Evolutionary conservation across 2,797 vertebrate species (phyloP).

Genomic region (Pantherophis alleghaniensis): DNA sequence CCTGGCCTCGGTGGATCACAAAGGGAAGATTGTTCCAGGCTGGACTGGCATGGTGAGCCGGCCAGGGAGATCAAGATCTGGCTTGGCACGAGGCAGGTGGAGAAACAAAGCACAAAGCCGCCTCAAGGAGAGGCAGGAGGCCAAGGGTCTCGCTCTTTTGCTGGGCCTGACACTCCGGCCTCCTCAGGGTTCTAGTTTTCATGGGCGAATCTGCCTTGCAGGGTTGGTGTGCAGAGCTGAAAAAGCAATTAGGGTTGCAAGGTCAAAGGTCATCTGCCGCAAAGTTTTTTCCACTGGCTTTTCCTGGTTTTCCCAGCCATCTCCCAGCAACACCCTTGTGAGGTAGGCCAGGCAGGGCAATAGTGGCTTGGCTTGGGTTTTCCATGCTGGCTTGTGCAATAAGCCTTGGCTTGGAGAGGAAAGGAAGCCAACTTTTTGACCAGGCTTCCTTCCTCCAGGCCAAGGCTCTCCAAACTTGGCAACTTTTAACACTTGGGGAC

Average conservation of each 20-base stretch:
- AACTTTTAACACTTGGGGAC: background rate
- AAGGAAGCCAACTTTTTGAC: background rate
- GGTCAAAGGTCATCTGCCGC: background rate
- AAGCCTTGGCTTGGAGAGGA: background rate
- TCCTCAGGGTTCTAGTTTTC: background rate
- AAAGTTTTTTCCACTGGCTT: background rate
- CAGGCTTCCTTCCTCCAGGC: background rate
- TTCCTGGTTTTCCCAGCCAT: background rate
- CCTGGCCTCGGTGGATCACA: background rate
- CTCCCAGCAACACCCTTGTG: background rate
- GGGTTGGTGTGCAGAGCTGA: background rate
- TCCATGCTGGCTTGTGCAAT: background rate
- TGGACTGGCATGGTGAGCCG: background rate
- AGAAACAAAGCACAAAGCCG: background rate
- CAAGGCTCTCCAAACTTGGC: background rate
- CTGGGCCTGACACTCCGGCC: background rate
- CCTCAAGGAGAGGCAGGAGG: background rate
- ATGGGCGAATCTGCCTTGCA: background rate
- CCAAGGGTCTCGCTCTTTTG: background rate
- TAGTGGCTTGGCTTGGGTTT: background rate
- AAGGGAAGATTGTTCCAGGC: constrained; percentile 14
- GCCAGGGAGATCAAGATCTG: background rate
- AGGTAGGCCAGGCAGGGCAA: background rate
- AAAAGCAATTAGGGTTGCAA: background rate
- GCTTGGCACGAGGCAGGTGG: background rate